A percentile compares a stretch with the other conserved stretches of the same genome.
These are phyloP conservation scores for Benitochromis conjunctus DNA, from an alignment of 2,113 vertebrate genomes.

Conservation along the genomic window DNA sequence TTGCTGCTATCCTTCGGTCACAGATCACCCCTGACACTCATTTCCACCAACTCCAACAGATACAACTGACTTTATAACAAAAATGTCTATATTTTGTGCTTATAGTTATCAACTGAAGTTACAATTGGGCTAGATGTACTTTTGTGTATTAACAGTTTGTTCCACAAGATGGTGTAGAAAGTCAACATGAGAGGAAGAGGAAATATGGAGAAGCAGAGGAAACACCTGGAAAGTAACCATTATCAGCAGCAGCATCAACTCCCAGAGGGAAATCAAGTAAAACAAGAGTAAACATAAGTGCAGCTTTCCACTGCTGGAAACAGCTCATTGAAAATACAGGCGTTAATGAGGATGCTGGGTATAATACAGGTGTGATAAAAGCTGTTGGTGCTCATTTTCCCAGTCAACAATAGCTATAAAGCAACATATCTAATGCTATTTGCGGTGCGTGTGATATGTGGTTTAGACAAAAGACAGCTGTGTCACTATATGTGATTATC, in stretches of 20 bases:
- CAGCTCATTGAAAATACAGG: neutral
- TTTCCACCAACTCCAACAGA: neutral
- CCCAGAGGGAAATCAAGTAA: neutral
- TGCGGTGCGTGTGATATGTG: fast-evolving
- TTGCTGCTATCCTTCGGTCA: neutral
- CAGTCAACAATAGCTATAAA: neutral
- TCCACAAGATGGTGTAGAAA: neutral
- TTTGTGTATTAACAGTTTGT: neutral
- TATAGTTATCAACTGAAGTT: neutral
- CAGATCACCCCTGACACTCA: neutral
- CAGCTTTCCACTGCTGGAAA: neutral
- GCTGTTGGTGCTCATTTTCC: neutral
- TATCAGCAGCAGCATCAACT: neutral
- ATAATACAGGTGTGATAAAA: neutral
- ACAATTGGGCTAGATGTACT: neutral
- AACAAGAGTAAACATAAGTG: neutral
- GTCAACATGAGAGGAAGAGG: neutral
- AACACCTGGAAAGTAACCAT: neutral
- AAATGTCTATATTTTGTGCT: neutral
- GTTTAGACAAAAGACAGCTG: neutral
- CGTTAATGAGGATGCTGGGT: neutral
- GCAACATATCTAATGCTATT: neutral
- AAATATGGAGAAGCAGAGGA: neutral
- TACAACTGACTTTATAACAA: neutral
- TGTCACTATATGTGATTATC: neutral